Base-by-base conservation (phyloP, 2,797 vertebrate genomes). In the Diplodus puntazzo region DNA sequence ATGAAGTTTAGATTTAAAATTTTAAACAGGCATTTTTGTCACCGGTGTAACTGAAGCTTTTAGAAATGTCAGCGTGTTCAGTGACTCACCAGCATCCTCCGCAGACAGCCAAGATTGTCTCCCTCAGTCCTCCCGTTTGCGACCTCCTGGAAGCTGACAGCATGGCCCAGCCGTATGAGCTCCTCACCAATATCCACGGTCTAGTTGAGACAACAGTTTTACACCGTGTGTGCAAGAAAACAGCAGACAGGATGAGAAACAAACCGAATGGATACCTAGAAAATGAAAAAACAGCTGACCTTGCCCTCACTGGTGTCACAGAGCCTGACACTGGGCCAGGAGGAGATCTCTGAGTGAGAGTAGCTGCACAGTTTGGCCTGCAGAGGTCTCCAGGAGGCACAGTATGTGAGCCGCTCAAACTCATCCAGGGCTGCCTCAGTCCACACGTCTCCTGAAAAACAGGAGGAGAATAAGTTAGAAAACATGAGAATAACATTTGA, bases 301-400 rank as follows among this genome's bases (percentile, higher is more conserved):
- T 95, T 88, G 46, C 92, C 95, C 0, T 81, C 61, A 0, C 62
- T 92, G 66, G 88, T 88, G 70, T 95, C 95, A 5, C 94, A 96
- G 48, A 98, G 95, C 48, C 92, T 92, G 62, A 98, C 87, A 10
- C 88, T 95, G 6, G 96, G 97, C 96, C 96, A 96, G 6, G 96
- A 93, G 1, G 93, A 92, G 25, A 91, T 59, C 11, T 96, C 96
- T 0, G 95, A 92, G 75, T 95, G 96, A n/a, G 92, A 93, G 52
- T 97, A 98, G 85, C 97, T 97, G 86, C 93, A 96, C 52, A 99
- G 94, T 82, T 95, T 97, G 52, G 97, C 97, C 79, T 96, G 90
- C 45, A 99, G 91, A 0, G 96, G 96, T 20, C 94, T 95, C 97
- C 97, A 98, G 16, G 80, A 73, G 0, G 97, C 96, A 23, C 97